Percentiles rank a stretch among this genome's conserved stretches.
These are phyloP conservation scores for Hyperopisus bebe DNA, from an alignment of 2,113 vertebrate species.

Conservation along the genomic window DNA sequence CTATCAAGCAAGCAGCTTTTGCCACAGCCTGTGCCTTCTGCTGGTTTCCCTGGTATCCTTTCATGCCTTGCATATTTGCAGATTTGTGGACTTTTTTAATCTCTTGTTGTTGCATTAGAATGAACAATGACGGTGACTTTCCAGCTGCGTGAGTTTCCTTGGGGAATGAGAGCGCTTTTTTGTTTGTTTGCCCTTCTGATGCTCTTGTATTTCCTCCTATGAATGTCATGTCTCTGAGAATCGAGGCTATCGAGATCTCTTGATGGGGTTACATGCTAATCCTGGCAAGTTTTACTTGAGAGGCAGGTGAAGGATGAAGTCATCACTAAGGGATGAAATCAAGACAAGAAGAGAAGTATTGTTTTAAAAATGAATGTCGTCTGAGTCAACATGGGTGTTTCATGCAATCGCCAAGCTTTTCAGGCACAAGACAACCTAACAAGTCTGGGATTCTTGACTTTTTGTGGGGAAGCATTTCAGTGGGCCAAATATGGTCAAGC, in stretches of 20 bases:
- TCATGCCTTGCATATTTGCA: constrained; percentile 45
- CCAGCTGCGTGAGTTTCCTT: neutral
- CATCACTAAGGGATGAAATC: neutral
- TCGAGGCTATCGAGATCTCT: neutral
- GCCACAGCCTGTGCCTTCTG: constrained; percentile 62
- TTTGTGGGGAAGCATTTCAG: neutral
- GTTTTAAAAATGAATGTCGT: neutral
- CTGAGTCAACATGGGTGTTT: neutral
- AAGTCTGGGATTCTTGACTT: neutral
- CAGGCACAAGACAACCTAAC: neutral
- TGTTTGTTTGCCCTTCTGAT: neutral
- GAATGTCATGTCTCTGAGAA: neutral
- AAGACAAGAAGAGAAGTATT: neutral
- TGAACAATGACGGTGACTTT: neutral
- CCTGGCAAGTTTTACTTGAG: neutral
- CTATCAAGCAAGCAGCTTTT: constrained; percentile 41
- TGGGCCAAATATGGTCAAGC: neutral
- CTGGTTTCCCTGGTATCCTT: constrained; percentile 37
- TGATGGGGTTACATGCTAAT: neutral
- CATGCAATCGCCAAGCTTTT: neutral
- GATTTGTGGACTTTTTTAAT: constrained; percentile 39
- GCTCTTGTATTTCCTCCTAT: neutral
- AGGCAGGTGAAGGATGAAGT: neutral
- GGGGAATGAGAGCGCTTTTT: neutral
- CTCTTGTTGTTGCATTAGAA: neutral